These are phyloP conservation scores for Drosophila infuscata DNA, from an alignment of 2,888 invertebrate species.

Conservation along the genomic window DNA sequence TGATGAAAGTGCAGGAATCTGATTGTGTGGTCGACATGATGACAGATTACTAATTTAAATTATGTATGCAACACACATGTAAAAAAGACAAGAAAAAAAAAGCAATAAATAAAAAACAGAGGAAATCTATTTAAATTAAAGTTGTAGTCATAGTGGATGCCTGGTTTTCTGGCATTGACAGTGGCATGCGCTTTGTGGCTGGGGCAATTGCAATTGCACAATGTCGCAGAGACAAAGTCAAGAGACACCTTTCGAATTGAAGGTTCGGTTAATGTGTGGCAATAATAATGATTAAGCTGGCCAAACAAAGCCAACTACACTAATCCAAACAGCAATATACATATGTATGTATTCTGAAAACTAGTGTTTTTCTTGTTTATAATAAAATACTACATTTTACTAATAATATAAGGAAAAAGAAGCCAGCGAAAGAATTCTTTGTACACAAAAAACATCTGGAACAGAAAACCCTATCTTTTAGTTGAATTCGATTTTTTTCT, in stretches of 20 bases:
- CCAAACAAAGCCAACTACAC: conserved; percentile 53
- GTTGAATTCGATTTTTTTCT: not conserved
- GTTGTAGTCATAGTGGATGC: conserved; percentile 27
- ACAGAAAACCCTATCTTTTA: not conserved
- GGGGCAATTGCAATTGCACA: conserved; percentile 56
- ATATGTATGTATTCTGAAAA: not conserved
- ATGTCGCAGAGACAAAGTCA: conserved; percentile 26
- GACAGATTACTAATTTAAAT: conserved; percentile 60
- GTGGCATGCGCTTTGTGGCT: conserved; percentile 21
- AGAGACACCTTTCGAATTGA: conserved; percentile 78
- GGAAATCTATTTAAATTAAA: conserved; percentile 71
- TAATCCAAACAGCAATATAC: not conserved
- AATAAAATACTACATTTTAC: not conserved
- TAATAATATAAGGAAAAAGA: not conserved
- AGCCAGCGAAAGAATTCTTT: not conserved
- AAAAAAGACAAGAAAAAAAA: conserved; percentile 38
- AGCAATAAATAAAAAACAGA: conserved; percentile 43
- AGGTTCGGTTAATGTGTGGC: conserved; percentile 65
- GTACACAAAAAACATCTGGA: not conserved
- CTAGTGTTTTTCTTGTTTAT: not conserved
- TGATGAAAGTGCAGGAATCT: conserved; percentile 35
- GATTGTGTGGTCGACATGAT: conserved; percentile 27
- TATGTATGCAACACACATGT: conserved; percentile 59
- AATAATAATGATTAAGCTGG: conserved; percentile 75
- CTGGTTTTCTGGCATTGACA: conserved; percentile 32